Percentiles rank a stretch among this genome's conserved stretches.
Conservation (phyloP, 2,888 invertebrate genomes). For the Agrochola lota region DNA sequence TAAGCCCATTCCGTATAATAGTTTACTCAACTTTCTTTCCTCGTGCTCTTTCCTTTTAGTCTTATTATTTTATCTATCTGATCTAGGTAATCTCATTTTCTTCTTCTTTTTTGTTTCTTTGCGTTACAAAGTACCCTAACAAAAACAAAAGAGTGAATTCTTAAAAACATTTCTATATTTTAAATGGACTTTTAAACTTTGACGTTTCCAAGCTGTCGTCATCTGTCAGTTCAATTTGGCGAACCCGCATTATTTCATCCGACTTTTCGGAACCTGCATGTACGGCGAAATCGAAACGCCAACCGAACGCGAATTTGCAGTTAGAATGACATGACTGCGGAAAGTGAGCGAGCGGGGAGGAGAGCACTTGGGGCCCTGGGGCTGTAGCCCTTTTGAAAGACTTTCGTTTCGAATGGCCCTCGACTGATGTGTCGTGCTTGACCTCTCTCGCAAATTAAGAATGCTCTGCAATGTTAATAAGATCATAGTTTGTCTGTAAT, state of each 20-base stretch:
- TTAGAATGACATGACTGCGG: constrained; percentile 63
- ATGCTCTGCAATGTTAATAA: constrained; percentile 49
- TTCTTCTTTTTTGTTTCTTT: not conserved
- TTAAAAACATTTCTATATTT: constrained; percentile 23
- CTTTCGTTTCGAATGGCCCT: constrained; percentile 68
- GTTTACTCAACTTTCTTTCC: too few relatives aligned
- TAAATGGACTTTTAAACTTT: constrained; percentile 31
- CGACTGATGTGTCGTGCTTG: constrained; percentile 65
- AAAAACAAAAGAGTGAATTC: not conserved
- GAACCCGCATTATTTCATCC: constrained; percentile 31
- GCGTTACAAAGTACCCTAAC: not conserved
- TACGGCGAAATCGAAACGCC: constrained; percentile 41
- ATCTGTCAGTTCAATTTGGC: constrained; percentile 38
- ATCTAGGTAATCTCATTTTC: not conserved
- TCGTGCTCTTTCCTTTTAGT: not conserved
- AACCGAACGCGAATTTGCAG: constrained; percentile 50
- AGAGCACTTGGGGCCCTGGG: constrained; percentile 58
- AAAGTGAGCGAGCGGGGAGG: constrained; percentile 63
- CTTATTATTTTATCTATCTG: not conserved
- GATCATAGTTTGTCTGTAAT: constrained; percentile 36
- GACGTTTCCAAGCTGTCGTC: constrained; percentile 34
- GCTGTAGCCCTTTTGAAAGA: constrained; percentile 59
- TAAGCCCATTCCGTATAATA: not conserved
- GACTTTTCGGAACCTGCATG: constrained; percentile 17
- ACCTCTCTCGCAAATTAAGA: constrained; percentile 73